Evolutionary conservation across 2,797 vertebrate genomes (phyloP), one percentile per base, ranked within the genome.

Genomic region (Petrocephalus schoutedeni): DNA sequence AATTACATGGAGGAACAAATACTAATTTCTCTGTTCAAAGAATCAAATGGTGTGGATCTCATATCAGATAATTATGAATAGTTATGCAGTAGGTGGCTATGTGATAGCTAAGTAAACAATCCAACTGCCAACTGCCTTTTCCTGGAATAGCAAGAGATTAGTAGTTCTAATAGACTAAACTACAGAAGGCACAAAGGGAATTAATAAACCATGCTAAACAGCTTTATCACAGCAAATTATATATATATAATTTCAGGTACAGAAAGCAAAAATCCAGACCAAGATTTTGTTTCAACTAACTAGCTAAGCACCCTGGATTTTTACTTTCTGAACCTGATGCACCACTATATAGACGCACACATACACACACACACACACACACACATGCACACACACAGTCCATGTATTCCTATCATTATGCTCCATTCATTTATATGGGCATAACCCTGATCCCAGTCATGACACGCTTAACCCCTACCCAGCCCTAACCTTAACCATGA

Each of bases 21-120:
- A 86, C 88, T 80, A 86, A 88, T 88, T 88, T 86, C 53, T 84
- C 61, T 88, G 83, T 88, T 88, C 36, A 86, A 88, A 86, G 88
- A 86, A 77, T 86, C 88, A 74, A 41, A 86, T 32, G 85, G 67
- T n/a, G 32, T 4, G 85, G 21, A 86, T 36, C n/a, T 77, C 83
- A 88, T 58, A 57, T 80, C 51, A 88, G 64, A 88, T 53, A 88
- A 88, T 86, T 74, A 88, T 49, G 51, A 56, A 85, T 56, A 8
- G 0, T 53, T 32, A 59, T 86, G 86, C 64, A 58, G 85, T 80
- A 21, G 85, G 28, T 67, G 14, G 54, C 67, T 59, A 16, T 88
- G 5, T 86, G 84, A 77, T 59, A 88, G 59, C 85, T 56, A 19
- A 56, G 71, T 59, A 61, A 74, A 85, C 59, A 88, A 67, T 16